Evolutionary conservation across 2,888 invertebrate species (phyloP), one percentile per base, ranked within the genome.

Genomic region (Automeris io): DNA sequence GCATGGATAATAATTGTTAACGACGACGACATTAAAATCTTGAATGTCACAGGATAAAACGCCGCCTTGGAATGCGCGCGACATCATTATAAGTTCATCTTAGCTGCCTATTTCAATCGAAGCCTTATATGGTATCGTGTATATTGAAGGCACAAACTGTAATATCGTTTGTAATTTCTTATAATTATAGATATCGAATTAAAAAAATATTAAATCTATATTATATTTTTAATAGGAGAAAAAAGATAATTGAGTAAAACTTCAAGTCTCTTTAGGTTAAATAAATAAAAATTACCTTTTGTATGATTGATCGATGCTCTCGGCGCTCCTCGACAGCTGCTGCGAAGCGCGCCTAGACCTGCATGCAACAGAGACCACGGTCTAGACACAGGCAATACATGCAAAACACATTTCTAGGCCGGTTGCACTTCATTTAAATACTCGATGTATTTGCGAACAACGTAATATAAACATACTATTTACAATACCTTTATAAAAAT

Each of bases 311-410:
- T 89, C 88, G 78, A 90, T 88, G 82, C 88, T 90, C 78, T 91
- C 91, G 60, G 89, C 89, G 70, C 90, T 90, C 73, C 90, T 81
- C 68, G 90, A 90, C 73, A 92, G 89, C 83, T 95, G 95, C 88
- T 94, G 94, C 63, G 95, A 95, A 72, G 94, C 92, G 78, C 95
- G 92, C 78, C 95, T 92, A 88, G 94, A 93, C 92, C 95, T 95
- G 90, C 75, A 88, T 87, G 87, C 86, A 87, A 88, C 76, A 88
- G 75, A 88, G 66, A 82, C 78, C 74, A 73, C 70, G 68, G 69
- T 74, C 78, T 85, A 87, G 69, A 80, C 75, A 81, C 76, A 79
- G 70, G 72, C 81, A 69, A 64, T 61, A 68, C 83, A 85, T 82
- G 82, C 83, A 76, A 65, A 56, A 23, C 23, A 35, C 29, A 16